Evolutionary conservation across 2,888 invertebrate species (phyloP), one percentile per base, ranked within the genome.

Genomic region (Automeris io): DNA sequence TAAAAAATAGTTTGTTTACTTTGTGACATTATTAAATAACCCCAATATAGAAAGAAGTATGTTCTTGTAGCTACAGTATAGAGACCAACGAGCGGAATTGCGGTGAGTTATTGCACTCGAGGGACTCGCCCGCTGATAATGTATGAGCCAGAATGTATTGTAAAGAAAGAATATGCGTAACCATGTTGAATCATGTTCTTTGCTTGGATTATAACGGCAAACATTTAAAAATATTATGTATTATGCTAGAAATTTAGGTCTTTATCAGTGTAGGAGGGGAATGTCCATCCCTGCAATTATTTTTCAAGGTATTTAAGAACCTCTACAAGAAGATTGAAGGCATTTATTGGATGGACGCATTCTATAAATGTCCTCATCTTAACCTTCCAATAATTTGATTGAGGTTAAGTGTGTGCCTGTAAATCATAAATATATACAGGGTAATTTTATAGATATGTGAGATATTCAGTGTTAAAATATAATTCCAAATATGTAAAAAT

Each of bases 41-140:
- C 31, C 31, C 22, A 9, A 13, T 12, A 19, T 21, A 13, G 9
- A 26, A 34, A 13, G 9, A 26, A 34, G 19, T 18, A 35, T 13
- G 7, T 22, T 21, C 19, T 22, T 22, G 24, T 18, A 29, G 29
- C 11, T 12, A 32, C 33, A 13, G 42, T 16, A 9, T 35, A 18
- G 32, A 26, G 22, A 24, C 12, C 33, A 24, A 19, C 36, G 7
- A 33, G 23, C 41, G 22, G 24, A 29, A 37, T 31, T 22, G 23
- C 24, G 12, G 41, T 45, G 42, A 45, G 33, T 45, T 45, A 45
- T 45, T 32, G 39, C 21, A 24, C 45, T 41, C 39, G 12, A 9
- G 31, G 32, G 45, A 35, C 6, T 11, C n/a, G 16, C 29, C 37
- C 11, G 32, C 36, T 33, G 38, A 36, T 42, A 40, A 40, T 37